phyloP scores from a whole-genome alignment of 2,797 vertebrate species.

The Aphelocoma californica region DNA sequence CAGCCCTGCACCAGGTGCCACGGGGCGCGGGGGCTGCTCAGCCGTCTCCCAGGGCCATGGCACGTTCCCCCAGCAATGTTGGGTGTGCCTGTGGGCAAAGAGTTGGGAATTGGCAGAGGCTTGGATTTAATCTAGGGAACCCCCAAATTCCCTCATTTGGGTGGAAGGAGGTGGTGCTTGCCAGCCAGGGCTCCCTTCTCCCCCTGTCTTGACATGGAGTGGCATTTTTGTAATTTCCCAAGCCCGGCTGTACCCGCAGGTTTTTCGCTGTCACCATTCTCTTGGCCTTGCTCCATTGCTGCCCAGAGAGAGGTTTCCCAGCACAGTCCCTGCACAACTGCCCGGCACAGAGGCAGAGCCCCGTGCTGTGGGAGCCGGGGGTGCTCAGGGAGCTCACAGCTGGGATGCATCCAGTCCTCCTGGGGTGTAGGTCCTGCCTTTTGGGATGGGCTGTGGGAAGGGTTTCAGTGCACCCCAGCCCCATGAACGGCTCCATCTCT shows the following conservation, averaged over 20 bases:
- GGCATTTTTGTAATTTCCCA: neutral
- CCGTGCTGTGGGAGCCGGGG: neutral
- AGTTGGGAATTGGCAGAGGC: neutral
- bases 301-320: neutral
- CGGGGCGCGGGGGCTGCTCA: neutral
- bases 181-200: neutral
- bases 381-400: neutral
- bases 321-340: neutral
- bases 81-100: neutral
- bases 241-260: neutral
- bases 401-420: neutral
- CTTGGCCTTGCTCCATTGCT: neutral
- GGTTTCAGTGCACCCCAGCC: neutral
- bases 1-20: constrained; percentile 15
- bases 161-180: neutral
- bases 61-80: fast-evolving
- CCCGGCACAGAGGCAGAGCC: neutral
- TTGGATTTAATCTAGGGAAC: neutral
- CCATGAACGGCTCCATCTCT: neutral
- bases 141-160: neutral
- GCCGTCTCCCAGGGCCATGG: neutral
- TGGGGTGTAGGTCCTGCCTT: neutral
- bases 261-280: neutral
- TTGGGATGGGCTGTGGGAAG: neutral
- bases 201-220: neutral